Base-by-base conservation (phyloP, 2,797 vertebrate species). In the Agapornis canus region DNA sequence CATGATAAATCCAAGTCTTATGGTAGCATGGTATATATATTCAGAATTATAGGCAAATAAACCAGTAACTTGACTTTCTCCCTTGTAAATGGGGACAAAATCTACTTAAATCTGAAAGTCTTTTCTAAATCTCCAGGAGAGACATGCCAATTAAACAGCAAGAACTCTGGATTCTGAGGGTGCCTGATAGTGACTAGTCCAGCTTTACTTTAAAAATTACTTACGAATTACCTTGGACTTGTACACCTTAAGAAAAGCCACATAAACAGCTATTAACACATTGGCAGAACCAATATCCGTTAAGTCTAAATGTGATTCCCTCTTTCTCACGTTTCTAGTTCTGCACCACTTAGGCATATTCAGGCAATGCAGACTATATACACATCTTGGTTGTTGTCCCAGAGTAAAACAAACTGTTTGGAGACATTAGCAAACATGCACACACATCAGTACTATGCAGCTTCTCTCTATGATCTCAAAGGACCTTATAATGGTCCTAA, bases 271-370 rank as follows among this genome's bases (percentile, higher is more conserved):
- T 39, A 56, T 21, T 51, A 88, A 65, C 32, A 21, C 29, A 71
- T 2, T 21, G 5, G 14, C 45, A 78, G 80, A 94, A 75, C 2
- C 31, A 64, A 10, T 20, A 37, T 0, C 0, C 29, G 0, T 35
- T 35, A 81, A 68, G 14, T 32, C 35, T 57, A 71, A 75, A 56
- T 7, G 26, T 75, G 13, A 78, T 42, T 71, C 19, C 26, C 6
- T 60, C 31, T 47, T 80, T 87, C 49, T 78, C 32, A 17, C 1
- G 9, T 40, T 31, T 27, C 54, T 42, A 18, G 21, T 47, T 77
- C n/a, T 52, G 31, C 9, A 39, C 19, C 51, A 68, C 52, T 79
- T 29, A 49, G 56, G 80, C 8, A 59, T 12, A 84, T 31, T 65
- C 40, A 80, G 61, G 25, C 54, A 93, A 60, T 0, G 2, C 9